phyloP scores from a whole-genome alignment of 2,888 invertebrate species.

The Eremobia ochroleuca region DNA sequence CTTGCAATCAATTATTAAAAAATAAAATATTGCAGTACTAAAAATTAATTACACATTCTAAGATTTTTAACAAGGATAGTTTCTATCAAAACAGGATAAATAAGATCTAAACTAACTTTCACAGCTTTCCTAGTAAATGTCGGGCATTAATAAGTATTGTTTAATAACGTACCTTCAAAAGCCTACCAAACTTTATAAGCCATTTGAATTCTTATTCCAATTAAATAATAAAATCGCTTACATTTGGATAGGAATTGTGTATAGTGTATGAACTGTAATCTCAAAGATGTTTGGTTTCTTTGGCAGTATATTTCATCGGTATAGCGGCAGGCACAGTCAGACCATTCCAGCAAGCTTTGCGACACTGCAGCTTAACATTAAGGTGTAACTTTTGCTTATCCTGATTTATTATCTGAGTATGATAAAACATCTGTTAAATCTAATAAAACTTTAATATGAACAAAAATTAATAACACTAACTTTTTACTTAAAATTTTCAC shows the following conservation, averaged over 20 bases:
- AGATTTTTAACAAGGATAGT: background rate
- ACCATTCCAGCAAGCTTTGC: slow-evolving; percentile 50
- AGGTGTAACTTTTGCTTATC: slow-evolving; percentile 21
- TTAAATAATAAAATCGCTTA: slow-evolving; percentile 29
- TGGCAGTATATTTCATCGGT: slow-evolving; percentile 5
- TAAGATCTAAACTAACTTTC: background rate
- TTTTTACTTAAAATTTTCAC: background rate
- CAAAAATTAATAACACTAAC: background rate
- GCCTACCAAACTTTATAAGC: background rate
- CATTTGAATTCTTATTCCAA: slow-evolving; percentile 2
- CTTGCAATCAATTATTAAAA: slow-evolving; percentile 2
- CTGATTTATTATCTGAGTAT: background rate
- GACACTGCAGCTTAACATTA: slow-evolving; percentile 4
- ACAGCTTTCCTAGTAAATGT: background rate
- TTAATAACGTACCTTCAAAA: slow-evolving; percentile 1
- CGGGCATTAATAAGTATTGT: background rate
- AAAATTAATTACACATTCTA: slow-evolving; percentile 11
- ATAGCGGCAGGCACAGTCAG: slow-evolving; percentile 3
- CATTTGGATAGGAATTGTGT: background rate
- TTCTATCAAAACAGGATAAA: background rate
- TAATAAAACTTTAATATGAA: background rate
- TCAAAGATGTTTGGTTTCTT: background rate
- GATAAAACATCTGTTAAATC: background rate
- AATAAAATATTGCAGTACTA: background rate
- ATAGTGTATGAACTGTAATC: background rate